These are phyloP conservation scores for Daktulosphaira vitifoliae DNA, from an alignment of 1,140 invertebrate species.

Conservation along the genomic window DNA sequence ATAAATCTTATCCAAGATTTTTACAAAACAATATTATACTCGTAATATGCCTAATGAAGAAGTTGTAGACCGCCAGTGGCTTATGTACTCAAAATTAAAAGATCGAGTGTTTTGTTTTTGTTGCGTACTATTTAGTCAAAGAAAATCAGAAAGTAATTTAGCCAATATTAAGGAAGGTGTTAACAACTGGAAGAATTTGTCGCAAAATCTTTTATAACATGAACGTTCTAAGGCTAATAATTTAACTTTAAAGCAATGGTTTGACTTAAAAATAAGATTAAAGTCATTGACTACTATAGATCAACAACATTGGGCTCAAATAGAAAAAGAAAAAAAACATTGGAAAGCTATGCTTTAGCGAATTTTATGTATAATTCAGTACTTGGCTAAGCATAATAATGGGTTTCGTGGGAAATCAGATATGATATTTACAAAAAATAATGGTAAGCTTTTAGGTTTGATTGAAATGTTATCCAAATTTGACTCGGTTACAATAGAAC, in stretches of 20 bases:
- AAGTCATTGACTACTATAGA: too few species aligned
- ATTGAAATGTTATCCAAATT: conserved; percentile 2
- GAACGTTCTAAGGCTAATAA: background rate
- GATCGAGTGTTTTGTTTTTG: too few species aligned
- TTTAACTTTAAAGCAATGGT: background rate
- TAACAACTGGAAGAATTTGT: background rate
- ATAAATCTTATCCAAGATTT: conserved; percentile 5
- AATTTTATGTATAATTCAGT: background rate
- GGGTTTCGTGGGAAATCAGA: conserved; percentile 3
- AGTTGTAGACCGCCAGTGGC: conserved; percentile 10
- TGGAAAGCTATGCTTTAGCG: conserved; percentile 6
- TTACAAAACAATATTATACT: too few species aligned
- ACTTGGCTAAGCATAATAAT: background rate
- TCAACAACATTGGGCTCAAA: background rate
- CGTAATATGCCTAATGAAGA: background rate
- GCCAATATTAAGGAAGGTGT: too few species aligned
- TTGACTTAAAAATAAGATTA: too few species aligned
- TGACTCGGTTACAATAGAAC: background rate
- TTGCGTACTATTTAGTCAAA: too few species aligned
- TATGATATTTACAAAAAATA: background rate
- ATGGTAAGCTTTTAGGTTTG: background rate
- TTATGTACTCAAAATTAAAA: conserved; percentile 7
- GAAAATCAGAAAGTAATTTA: too few species aligned
- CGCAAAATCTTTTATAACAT: background rate
- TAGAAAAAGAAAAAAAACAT: conserved; percentile 3